Evolutionary conservation across 2,888 invertebrate genomes (phyloP).

Genomic region (Mythimna pallens): DNA sequence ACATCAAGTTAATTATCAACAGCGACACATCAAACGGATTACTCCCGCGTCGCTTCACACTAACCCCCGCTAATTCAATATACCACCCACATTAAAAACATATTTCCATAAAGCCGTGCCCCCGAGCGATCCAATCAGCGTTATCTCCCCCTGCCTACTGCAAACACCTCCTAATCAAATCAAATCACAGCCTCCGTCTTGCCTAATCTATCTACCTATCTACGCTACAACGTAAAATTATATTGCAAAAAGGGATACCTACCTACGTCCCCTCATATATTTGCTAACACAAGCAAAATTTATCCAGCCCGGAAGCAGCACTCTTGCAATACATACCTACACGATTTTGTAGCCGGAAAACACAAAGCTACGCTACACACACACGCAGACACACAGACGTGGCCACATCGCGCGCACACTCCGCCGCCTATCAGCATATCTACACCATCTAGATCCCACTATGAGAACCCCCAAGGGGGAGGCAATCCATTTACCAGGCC

Average conservation of each 20-base stretch:
- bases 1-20: slow-evolving; percentile 77
- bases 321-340: slow-evolving; percentile 82
- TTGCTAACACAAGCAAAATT: slow-evolving; percentile 90
- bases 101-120: slow-evolving; percentile 87
- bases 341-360: slow-evolving; percentile 85
- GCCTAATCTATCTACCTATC: slow-evolving; percentile 90
- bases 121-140: slow-evolving; percentile 87
- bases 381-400: slow-evolving; percentile 74
- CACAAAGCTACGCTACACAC: slow-evolving; percentile 78
- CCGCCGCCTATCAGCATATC: slow-evolving; percentile 87
- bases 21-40: slow-evolving; percentile 81
- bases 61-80: slow-evolving; percentile 88
- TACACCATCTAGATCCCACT: slow-evolving; percentile 91
- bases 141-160: slow-evolving; percentile 87
- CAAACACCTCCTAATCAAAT: slow-evolving; percentile 91
- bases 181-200: slow-evolving; percentile 90
- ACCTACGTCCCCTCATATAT: slow-evolving; percentile 89
- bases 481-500: slow-evolving; percentile 89
- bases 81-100: slow-evolving; percentile 90
- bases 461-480: slow-evolving; percentile 90
- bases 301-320: slow-evolving; percentile 88
- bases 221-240: slow-evolving; percentile 89
- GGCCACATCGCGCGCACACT: slow-evolving; percentile 81
- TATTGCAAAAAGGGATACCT: slow-evolving; percentile 90
- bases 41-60: slow-evolving; percentile 82